phyloP scores from a whole-genome alignment of 2,113 vertebrate genomes.

The Drymodes brunneopygia region DNA sequence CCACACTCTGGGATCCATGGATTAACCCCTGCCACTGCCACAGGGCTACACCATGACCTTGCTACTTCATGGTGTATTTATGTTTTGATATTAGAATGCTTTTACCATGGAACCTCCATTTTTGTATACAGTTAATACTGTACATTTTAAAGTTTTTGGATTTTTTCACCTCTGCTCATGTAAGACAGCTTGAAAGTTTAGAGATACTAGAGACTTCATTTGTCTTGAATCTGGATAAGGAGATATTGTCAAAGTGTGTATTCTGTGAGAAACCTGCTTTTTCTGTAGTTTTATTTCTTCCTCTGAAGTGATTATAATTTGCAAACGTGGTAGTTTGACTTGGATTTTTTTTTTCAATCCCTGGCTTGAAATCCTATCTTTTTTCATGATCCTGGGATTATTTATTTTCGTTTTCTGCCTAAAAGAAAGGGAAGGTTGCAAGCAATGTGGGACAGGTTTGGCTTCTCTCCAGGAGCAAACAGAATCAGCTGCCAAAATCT shows the following conservation, averaged over 20 bases:
- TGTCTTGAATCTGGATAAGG: not conserved
- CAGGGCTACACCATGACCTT: not conserved
- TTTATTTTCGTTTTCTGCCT: not conserved
- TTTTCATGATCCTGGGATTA: not conserved
- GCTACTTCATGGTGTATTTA: not conserved
- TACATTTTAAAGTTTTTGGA: not conserved
- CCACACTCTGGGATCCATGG: not conserved
- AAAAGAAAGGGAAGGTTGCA: not conserved
- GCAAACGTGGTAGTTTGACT: not conserved
- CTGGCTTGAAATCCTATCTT: not conserved
- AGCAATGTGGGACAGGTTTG: not conserved
- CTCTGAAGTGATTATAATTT: not conserved
- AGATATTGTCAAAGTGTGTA: not conserved
- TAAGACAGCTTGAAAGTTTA: not conserved
- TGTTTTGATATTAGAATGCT: not conserved
- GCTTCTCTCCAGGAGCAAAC: not conserved
- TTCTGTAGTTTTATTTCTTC: not conserved
- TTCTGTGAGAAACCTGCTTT: not conserved
- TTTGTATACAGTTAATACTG: not conserved
- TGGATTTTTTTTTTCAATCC: not conserved
- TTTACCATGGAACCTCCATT: not conserved
- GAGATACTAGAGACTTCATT: not conserved
- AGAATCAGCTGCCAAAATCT: not conserved
- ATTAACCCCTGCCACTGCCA: not conserved
- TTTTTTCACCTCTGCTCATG: not conserved